Conservation (phyloP, 2,888 invertebrate genomes). For the Polydrusus tereticollis region DNA sequence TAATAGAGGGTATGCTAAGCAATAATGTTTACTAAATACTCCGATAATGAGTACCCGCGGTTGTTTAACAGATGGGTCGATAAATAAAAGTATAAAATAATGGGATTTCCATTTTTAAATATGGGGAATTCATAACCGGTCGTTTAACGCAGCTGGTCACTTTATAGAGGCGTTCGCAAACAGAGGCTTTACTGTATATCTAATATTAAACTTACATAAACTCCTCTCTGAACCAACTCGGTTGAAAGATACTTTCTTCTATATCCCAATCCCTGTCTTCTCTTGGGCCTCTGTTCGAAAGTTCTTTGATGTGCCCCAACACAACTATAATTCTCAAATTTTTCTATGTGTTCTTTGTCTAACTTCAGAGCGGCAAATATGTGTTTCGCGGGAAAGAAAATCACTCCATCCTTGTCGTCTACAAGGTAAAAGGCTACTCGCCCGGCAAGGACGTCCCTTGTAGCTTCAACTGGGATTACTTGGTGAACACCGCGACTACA, state of each 20-base stretch:
- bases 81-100: too few species aligned
- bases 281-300: slow-evolving; percentile 56
- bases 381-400: slow-evolving; percentile 80
- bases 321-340: slow-evolving; percentile 62
- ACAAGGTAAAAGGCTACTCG: slow-evolving; percentile 82
- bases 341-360: slow-evolving; percentile 70
- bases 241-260: slow-evolving; percentile 60
- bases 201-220: slow-evolving; percentile 58
- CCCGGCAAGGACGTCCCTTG: slow-evolving; percentile 80
- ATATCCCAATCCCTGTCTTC: slow-evolving; percentile 57
- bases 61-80: too few species aligned
- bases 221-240: slow-evolving; percentile 59
- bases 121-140: too few species aligned
- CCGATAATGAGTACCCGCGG: too few species aligned
- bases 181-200: too few species aligned
- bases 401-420: slow-evolving; percentile 76
- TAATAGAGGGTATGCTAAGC: too few species aligned
- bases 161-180: too few species aligned
- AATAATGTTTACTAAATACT: too few species aligned
- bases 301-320: slow-evolving; percentile 63
- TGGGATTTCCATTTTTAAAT: too few species aligned
- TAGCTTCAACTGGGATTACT: slow-evolving; percentile 82
- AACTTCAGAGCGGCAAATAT: slow-evolving; percentile 81
- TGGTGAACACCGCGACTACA: slow-evolving; percentile 73
- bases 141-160: too few species aligned